Evolutionary conservation across 1,140 invertebrate genomes (phyloP), one percentile per base, ranked within the genome.

Genomic region (Ladona fulva): DNA sequence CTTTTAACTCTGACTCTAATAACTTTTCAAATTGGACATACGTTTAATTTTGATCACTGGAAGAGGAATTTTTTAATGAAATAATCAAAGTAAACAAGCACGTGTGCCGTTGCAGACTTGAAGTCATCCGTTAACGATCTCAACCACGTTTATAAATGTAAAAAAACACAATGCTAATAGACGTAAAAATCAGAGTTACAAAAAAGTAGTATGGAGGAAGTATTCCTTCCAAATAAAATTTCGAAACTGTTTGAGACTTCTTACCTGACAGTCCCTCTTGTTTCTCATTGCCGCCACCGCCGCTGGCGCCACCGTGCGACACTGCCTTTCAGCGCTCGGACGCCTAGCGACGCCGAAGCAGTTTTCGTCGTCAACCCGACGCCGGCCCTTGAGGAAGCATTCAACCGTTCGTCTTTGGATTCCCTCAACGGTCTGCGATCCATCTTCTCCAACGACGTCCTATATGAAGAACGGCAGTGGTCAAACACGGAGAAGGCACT

Each of bases 341-440:
- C 80, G 78, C 19, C 80, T 79, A 0, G 81, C 81, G 12, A 82
- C 77, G 24, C 81, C 80, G 73, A 83, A 79, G 74, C 83, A 84
- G 79, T 83, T 84, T 12, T 83, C 80, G 14, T 84, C 83, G 77
- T 84, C 83, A 11, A 83, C 80, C 44, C 80, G 78, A 1, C 80
- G 78, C 12, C 79, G 79, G 14, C 80, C 79, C 82, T 83, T 24
- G 1, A 25, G 19, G 24, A 75, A n/a, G 29, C 52, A 66, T 66
- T 66, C 52, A 12, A 66, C 52, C 52, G 52, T 66, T 12, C 52
- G 52, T 5, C 3, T 12, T 22, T 66, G 52, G 14, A 66, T 22
- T 16, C 52, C 52, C 52, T 66, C 52, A 3, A 66, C 52, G 14
- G 52, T 66, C 14, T 19, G 52, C 52, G 52, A 66, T 66, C 52